Base-by-base conservation (phyloP, 2,888 invertebrate genomes). In the Trachelus tabidus region DNA sequence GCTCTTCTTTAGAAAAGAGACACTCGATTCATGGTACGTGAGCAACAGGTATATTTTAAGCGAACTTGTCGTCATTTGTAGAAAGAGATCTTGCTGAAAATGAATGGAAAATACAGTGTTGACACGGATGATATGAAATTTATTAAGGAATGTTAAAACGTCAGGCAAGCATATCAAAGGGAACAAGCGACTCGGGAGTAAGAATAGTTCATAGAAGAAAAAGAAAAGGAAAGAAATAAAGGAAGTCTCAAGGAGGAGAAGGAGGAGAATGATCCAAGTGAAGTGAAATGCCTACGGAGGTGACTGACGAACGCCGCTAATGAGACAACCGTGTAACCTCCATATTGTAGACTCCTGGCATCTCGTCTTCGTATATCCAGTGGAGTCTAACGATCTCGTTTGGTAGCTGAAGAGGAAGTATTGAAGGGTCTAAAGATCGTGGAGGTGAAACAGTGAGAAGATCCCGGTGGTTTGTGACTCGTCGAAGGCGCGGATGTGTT, bases 281-380 rank as follows among this genome's bases (percentile, higher is more conserved):
- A 73, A 77, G 68, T 69, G 68, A 77, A 78, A 78, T 80, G 75
- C 71, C 77, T 76, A 73, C 73, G 78, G 82, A 87, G 85, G 82
- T 87, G 86, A 88, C 87, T 86, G 88, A 88, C 88, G 82, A 86
- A 86, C 84, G 85, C 82, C 84, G 79, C 87, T 88, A 88, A 88
- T 88, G 88, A 88, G 87, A 81, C 79, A 78, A 75, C 78, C 34
- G 71, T 71, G 71, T 71, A 56, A 56, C 56, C 56, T 23, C 56
- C 56, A 56, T 56, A 56, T 56, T 56, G 56, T 56, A 9, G 56
- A 56, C 56, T 56, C 56, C 23, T 56, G 56, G 56, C 56, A 56
- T 56, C 56, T 56, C 56, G 56, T 23, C 23, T 56, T 56, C 56
- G 56, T 56, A 56, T 23, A 23, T 15, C 56, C 23, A 56, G 56